These are phyloP conservation scores for Drymonia ruficornis DNA, from an alignment of 2,888 invertebrate genomes.

Conservation along the genomic window DNA sequence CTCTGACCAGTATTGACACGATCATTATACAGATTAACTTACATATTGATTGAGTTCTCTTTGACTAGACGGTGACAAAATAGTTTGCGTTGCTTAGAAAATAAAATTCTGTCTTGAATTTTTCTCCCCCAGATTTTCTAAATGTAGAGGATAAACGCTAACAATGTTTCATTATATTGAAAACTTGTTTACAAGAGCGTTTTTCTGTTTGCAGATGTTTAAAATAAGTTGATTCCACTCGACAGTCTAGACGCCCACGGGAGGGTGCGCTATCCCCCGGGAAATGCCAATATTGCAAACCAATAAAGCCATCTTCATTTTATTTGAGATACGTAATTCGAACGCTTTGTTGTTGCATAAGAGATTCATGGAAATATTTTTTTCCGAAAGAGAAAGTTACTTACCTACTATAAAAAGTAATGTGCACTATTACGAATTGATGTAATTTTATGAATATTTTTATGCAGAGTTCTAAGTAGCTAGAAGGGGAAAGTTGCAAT, in stretches of 20 bases:
- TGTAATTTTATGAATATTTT: slow-evolving; percentile 16
- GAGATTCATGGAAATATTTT: slow-evolving; percentile 7
- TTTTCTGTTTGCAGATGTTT: slow-evolving; percentile 52
- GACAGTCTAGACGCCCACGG: slow-evolving; percentile 69
- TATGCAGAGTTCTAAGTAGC: slow-evolving; percentile 11
- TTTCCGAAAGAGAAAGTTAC: slow-evolving; percentile 18
- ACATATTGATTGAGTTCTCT: slow-evolving; percentile 16
- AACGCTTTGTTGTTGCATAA: slow-evolving; percentile 16
- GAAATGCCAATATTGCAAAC: slow-evolving; percentile 66
- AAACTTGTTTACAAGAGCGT: slow-evolving; percentile 54
- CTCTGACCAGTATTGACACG: slow-evolving; percentile 40
- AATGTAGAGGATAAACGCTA: slow-evolving; percentile 46
- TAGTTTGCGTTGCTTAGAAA: slow-evolving; percentile 12
- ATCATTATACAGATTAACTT: slow-evolving; percentile 34
- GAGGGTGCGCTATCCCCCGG: slow-evolving; percentile 61
- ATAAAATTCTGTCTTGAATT: slow-evolving; percentile 13
- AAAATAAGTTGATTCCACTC: slow-evolving; percentile 62
- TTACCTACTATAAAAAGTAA: slow-evolving; percentile 19
- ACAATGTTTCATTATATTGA: slow-evolving; percentile 39
- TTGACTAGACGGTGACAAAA: slow-evolving; percentile 16
- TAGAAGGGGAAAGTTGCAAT: slow-evolving; percentile 25
- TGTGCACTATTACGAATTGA: slow-evolving; percentile 12
- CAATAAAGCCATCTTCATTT: slow-evolving; percentile 70
- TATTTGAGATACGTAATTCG: slow-evolving; percentile 39
- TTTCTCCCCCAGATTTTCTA: not conserved